These are phyloP conservation scores for Alaudala cheleensis DNA, from an alignment of 2,113 vertebrate species.

Conservation along the genomic window DNA sequence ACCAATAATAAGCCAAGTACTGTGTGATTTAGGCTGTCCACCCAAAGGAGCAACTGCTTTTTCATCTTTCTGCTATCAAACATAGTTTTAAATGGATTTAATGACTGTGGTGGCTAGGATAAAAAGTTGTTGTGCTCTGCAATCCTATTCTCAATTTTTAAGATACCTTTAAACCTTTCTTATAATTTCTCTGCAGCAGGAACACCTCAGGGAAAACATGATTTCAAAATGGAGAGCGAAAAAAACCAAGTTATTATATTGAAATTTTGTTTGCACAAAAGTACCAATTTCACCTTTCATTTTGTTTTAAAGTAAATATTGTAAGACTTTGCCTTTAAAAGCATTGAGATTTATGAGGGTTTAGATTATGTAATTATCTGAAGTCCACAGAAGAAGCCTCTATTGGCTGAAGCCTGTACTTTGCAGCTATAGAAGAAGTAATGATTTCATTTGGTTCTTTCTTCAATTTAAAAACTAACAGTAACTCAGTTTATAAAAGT, in stretches of 20 bases:
- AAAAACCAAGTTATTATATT: background rate
- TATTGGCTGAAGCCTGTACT: background rate
- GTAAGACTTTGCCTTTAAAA: background rate
- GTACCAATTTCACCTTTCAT: background rate
- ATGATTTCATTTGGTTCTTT: background rate
- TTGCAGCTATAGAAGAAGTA: background rate
- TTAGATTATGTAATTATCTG: background rate
- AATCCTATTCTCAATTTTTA: background rate
- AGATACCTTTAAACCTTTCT: background rate
- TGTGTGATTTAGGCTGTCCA: background rate
- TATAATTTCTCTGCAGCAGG: background rate
- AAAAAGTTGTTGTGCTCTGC: background rate
- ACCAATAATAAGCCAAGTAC: background rate
- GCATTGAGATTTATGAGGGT: background rate
- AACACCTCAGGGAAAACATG: background rate
- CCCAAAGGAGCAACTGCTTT: background rate
- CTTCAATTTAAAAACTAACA: background rate
- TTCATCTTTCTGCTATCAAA: background rate
- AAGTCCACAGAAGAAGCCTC: background rate
- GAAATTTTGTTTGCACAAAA: background rate
- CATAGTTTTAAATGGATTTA: background rate
- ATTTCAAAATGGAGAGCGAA: background rate
- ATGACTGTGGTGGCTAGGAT: background rate
- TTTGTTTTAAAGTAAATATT: background rate
- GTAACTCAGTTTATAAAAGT: background rate